Percentiles rank a stretch among this genome's conserved stretches.
Conservation (phyloP, 92 coral and sea anemone species). For the Zoanthus solanderi region DNA sequence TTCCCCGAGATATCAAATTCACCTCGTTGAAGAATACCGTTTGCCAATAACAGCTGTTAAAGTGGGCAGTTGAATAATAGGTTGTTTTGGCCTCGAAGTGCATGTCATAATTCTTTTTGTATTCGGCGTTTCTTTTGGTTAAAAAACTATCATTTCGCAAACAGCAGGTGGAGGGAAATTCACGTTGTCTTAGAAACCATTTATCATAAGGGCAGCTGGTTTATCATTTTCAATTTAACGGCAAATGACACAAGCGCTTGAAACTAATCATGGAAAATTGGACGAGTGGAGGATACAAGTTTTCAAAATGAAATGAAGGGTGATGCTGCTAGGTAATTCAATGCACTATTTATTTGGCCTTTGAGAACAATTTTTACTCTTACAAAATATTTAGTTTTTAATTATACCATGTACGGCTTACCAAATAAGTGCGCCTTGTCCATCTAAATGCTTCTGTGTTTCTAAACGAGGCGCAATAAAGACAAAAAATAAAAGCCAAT, state of each 20-base stretch:
- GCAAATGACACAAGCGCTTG: neutral
- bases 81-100: neutral
- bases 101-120: slow-evolving; percentile 23
- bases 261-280: neutral
- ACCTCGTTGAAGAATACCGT: no score
- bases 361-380: neutral
- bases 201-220: slow-evolving; percentile 15
- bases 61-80: no score
- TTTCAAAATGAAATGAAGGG: slow-evolving; percentile 5
- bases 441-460: no score
- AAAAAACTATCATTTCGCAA: neutral
- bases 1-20: neutral
- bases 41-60: neutral
- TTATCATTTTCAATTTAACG: neutral
- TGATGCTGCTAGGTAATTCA: neutral
- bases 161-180: neutral
- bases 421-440: no score
- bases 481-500: no score
- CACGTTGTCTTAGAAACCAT: neutral
- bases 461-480: no score
- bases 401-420: no score
- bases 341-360: neutral
- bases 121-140: neutral
- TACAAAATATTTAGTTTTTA: neutral
- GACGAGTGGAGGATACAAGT: neutral